These are phyloP conservation scores for Leptestheria dahalacensis DNA, from an alignment of 1,140 invertebrate species.

Conservation along the genomic window DNA sequence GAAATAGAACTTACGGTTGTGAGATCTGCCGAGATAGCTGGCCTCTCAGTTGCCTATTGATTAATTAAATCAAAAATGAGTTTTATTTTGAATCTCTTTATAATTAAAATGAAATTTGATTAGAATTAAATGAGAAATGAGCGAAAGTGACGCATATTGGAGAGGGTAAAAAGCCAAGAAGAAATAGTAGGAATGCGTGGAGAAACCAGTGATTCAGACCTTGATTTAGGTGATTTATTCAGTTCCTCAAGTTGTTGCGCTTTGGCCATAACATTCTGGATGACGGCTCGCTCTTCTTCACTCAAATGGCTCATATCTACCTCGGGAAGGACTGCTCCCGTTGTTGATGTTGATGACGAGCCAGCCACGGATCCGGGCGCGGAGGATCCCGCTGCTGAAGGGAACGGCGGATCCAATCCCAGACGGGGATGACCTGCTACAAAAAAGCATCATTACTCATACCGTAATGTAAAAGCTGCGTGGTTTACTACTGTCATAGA, in stretches of 20 bases:
- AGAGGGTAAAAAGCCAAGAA: too few species aligned
- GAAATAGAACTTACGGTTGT: constrained; percentile 14
- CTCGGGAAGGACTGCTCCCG: constrained; percentile 28
- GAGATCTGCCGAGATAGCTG: constrained; percentile 15
- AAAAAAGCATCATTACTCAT: too few species aligned
- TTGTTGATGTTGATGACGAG: background rate
- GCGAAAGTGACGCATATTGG: too few species aligned
- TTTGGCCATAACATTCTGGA: constrained; percentile 44
- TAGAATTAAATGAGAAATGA: background rate
- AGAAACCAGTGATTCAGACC: background rate
- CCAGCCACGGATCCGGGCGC: background rate
- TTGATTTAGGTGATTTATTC: background rate
- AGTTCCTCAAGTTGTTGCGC: constrained; percentile 34
- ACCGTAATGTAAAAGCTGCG: too few species aligned
- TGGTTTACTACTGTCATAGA: too few species aligned
- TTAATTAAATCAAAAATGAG: background rate
- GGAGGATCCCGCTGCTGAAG: background rate
- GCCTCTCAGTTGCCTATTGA: constrained; percentile 6
- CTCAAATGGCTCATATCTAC: constrained; percentile 44
- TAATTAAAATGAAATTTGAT: too few species aligned
- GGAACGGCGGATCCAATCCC: too few species aligned
- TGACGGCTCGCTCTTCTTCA: constrained; percentile 40
- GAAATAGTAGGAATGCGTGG: background rate
- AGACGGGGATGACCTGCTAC: too few species aligned
- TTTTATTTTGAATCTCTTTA: too few species aligned